Evolutionary conservation across 2,888 invertebrate species (phyloP), one percentile per base, ranked within the genome.

Genomic region (Uropetala carovei): DNA sequence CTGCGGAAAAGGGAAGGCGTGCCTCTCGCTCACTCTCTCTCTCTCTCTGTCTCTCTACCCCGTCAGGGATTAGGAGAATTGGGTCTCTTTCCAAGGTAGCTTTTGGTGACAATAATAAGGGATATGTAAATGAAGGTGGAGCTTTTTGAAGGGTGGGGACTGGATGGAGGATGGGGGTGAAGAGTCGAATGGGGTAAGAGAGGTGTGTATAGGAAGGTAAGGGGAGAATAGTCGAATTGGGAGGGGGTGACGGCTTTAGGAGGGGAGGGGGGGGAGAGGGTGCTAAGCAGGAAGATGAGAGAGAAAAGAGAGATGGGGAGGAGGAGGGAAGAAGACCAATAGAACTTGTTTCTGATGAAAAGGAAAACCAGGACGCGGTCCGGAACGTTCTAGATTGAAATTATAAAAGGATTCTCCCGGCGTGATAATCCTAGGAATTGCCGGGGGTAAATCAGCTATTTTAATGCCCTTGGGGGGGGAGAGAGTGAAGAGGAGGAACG

Each of bases 101-200:
- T 86, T 86, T 86, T 57, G 86, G 86, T 60, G 86, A 86, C 86
- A 86, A 60, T 86, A 86, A 86, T 86, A 86, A 86, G 86, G 85
- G 86, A 30, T 86, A 86, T 86, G 86, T 60, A 86, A 86, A 86
- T 86, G 86, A 86, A 60, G 18, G 13, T 22, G 59, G 13, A 64
- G 64, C 64, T 64, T 64, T 64, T 14, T 43, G 43, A 43, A 14
- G 56, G 83, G 43, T 18, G 30, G n/a, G 43, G 56, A 83, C 16
- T 56, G 83, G 83, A 57, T n/a, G 64, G 7, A 18, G 11, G 64
- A 13, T 43, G 43, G n/a, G n/a, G n/a, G n/a, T n/a, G n/a, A n/a
- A n/a, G n/a, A n/a, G 43, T 43, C 43, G 43, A 43, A 43, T 43
- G 43, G 43, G 43, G 1, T 43, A 43, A 5, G 43, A 5, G 43